These are phyloP conservation scores for Sialia sialis DNA, from an alignment of 2,113 vertebrate species.

Conservation along the genomic window DNA sequence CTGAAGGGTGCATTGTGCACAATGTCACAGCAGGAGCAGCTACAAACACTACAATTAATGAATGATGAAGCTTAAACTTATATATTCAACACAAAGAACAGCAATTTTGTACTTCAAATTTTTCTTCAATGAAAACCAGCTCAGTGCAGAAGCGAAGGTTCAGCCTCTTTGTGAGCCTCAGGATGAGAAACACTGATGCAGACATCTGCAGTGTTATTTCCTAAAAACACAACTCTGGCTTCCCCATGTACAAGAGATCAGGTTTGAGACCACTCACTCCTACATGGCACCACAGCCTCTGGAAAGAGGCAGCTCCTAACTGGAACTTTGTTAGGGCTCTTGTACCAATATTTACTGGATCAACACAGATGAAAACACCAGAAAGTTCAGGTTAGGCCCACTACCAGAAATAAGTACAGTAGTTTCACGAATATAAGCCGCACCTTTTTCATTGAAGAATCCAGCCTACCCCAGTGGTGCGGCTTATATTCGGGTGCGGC, in stretches of 20 bases:
- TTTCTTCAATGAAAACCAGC: background rate
- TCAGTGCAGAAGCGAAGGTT: background rate
- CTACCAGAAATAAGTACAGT: background rate
- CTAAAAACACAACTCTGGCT: background rate
- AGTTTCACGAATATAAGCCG: too few species aligned
- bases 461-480: too few species aligned
- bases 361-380: background rate
- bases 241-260: background rate
- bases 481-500: too few species aligned
- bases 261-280: background rate
- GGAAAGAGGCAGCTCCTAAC: background rate
- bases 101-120: background rate
- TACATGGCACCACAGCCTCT: background rate
- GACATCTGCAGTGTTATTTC: background rate
- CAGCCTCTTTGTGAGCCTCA: background rate
- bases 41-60: background rate
- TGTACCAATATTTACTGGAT: background rate
- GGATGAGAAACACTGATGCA: background rate
- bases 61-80: background rate
- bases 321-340: background rate
- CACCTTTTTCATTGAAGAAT: too few species aligned
- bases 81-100: background rate
- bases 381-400: background rate
- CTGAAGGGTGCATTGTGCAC: background rate
- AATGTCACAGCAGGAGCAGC: background rate